Evolutionary conservation across 2,113 vertebrate species (phyloP), one percentile per base, ranked within the genome.

Genomic region (Cololabis saira): DNA sequence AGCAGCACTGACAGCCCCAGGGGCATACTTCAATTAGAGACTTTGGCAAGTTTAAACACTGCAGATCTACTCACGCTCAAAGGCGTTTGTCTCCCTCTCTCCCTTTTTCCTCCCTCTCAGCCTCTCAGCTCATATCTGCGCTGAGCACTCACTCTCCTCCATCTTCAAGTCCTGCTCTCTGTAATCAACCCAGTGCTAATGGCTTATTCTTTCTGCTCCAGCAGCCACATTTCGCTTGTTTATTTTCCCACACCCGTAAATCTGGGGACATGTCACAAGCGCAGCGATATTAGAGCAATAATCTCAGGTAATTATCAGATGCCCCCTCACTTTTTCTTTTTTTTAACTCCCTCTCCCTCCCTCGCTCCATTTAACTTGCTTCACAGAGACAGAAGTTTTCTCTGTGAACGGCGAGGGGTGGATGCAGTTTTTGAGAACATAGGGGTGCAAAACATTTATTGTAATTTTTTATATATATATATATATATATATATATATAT

Each of bases 151-250:
- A 65, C 85, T 85, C 86, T 78, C 78, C 85, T 65, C 85, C 83
- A 78, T 89, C 80, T 83, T 87, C 83, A 78, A 94, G 93, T 94
- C 95, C 95, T 89, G 94, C 94, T 94, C 92, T 89, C 95, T 94
- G 95, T 98, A 98, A 98, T 99, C 98, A 98, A 98, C 95, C 94
- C 95, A 94, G 92, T 95, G 94, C 90, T 96, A 98, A 98, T 97
- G 95, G 96, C 94, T 96, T 98, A 95, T 96, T 98, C 94, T 99
- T 98, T 98, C 96, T 98, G 98, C 96, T 98, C 94, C 95, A 97
- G 94, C 96, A 96, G 94, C 95, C 96, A 95, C 96, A 97, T 96
- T 98, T 96, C 96, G 97, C 96, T 97, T 97, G 95, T 98, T 98
- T 98, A 97, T 97, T 98, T 98, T 96, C 93, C 93, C 93, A 93